Evolutionary conservation across 2,797 vertebrate species (phyloP).

Genomic region (Heteromormyrus szaboi): DNA sequence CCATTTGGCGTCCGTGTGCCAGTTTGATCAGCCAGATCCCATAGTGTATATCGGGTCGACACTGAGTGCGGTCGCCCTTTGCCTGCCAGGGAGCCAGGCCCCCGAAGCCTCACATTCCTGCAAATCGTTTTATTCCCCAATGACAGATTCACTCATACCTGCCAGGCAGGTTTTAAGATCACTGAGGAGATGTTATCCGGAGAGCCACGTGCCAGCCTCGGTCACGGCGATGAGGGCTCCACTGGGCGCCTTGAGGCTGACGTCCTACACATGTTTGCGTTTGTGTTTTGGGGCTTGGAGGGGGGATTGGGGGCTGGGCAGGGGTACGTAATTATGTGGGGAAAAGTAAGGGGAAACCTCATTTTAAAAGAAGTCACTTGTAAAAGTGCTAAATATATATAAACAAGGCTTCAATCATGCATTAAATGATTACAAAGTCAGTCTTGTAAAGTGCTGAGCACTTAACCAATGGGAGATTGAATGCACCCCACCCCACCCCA

Average conservation of each 20-base stretch:
- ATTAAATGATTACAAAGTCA: constrained; percentile 15
- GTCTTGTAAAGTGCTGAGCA: constrained; percentile 13
- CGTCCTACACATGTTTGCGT: neutral
- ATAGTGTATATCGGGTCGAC: neutral
- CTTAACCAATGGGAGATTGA: constrained; percentile 18
- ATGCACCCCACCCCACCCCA: neutral
- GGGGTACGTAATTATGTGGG: constrained; percentile 22
- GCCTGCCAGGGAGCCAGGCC: neutral
- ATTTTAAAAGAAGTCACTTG: constrained; percentile 16
- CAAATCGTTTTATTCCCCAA: constrained; percentile 44
- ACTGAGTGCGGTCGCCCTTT: neutral
- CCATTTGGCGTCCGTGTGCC: neutral
- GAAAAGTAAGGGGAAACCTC: neutral
- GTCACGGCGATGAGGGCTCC: constrained; percentile 45
- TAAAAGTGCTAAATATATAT: constrained; percentile 28
- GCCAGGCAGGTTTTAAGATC: constrained; percentile 80
- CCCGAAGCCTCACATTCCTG: constrained; percentile 20
- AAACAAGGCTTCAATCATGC: neutral
- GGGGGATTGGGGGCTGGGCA: neutral
- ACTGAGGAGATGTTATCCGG: constrained; percentile 60
- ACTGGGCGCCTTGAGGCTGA: neutral
- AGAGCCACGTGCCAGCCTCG: constrained; percentile 55
- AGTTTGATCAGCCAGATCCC: neutral
- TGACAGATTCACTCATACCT: constrained; percentile 55
- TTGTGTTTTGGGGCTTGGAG: neutral